phyloP scores from a whole-genome alignment of 2,797 vertebrate species.

The Mus minutoides region DNA sequence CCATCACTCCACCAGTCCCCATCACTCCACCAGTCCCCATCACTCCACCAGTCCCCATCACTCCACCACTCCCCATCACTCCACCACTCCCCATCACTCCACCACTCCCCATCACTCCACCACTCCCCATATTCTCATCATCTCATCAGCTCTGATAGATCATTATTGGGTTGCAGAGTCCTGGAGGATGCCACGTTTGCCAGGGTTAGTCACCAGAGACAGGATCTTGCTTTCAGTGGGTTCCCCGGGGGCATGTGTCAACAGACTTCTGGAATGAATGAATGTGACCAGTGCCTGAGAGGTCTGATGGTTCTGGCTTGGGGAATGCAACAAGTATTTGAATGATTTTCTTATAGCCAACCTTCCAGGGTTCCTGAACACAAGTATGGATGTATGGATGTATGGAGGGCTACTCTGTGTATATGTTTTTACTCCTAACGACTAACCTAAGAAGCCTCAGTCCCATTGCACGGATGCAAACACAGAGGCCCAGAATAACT shows the following conservation, averaged over 20 bases:
- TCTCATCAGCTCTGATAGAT: background rate
- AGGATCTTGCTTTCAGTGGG: background rate
- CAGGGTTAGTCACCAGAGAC: background rate
- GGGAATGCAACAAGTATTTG: background rate
- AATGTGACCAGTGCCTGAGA: background rate
- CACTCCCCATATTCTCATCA: background rate
- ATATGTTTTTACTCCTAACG: background rate
- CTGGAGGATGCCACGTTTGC: background rate
- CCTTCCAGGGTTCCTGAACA: background rate
- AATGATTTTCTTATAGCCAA: background rate
- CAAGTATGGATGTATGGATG: accelerated
- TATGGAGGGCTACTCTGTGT: background rate
- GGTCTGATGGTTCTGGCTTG: background rate
- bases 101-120: background rate
- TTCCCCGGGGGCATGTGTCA: background rate
- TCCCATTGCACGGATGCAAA: background rate
- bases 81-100: background rate
- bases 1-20: background rate
- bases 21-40: background rate
- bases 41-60: background rate
- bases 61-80: background rate
- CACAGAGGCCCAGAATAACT: background rate
- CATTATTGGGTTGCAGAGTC: background rate
- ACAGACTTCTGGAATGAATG: background rate
- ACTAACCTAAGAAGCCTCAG: background rate